Percentiles rank a stretch among this genome's conserved stretches.
Conservation (phyloP, 2,113 vertebrate genomes). For the Hiodon alosoides region DNA sequence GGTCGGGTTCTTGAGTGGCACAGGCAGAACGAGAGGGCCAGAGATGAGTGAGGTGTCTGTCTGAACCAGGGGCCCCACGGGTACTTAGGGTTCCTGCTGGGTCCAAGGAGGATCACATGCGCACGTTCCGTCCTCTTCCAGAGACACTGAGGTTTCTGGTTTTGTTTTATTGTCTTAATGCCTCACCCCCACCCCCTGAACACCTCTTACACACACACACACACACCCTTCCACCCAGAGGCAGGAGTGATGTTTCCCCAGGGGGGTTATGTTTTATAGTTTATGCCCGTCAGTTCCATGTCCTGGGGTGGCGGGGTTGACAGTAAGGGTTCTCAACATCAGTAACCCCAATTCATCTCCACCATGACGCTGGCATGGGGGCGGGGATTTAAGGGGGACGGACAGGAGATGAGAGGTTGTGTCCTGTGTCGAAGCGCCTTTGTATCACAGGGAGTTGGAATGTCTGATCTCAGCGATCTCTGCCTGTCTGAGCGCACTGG, state of each 20-base stretch:
- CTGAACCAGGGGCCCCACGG: too few species aligned
- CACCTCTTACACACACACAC: background rate
- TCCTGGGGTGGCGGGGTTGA: conserved; percentile 68
- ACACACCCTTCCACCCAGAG: conserved; percentile 54
- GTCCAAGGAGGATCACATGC: too few species aligned
- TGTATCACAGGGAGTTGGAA: too few species aligned
- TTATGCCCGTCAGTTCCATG: conserved; percentile 74
- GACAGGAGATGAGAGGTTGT: conserved; percentile 14
- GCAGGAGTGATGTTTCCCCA: conserved; percentile 68
- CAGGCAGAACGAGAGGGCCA: too few species aligned
- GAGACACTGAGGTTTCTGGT: background rate
- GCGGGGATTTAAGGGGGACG: conserved; percentile 13
- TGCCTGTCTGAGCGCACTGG: background rate
- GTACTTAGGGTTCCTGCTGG: too few species aligned
- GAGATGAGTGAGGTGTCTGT: too few species aligned
- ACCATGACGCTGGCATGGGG: conserved; percentile 63
- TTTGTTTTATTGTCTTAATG: conserved; percentile 15
- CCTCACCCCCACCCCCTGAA: background rate
- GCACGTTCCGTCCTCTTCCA: too few species aligned
- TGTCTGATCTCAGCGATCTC: background rate
- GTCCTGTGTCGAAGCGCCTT: background rate
- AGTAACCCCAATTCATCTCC: conserved; percentile 73
- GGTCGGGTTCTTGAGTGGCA: too few species aligned
- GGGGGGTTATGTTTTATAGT: conserved; percentile 78
- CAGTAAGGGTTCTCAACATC: conserved; percentile 76